phyloP scores from a whole-genome alignment of 2,888 invertebrate species.

The Ellobium chinense region DNA sequence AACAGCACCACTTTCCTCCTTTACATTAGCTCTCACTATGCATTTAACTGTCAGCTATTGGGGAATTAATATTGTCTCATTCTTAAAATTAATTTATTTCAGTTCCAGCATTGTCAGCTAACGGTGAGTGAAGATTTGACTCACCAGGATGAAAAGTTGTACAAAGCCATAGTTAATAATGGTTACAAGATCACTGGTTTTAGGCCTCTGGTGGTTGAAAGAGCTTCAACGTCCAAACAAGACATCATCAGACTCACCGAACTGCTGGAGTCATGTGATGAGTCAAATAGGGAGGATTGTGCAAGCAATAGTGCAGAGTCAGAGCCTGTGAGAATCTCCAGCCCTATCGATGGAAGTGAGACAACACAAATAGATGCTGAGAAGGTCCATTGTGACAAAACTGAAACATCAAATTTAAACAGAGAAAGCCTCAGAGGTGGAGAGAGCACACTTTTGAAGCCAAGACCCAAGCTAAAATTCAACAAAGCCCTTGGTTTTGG shows the following conservation, averaged over 20 bases:
- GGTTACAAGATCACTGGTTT: neutral
- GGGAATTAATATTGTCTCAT: neutral
- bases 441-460: too few relatives aligned
- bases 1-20: too few relatives aligned
- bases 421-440: too few relatives aligned
- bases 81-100: neutral
- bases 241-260: neutral
- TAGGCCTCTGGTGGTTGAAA: slow-evolving; percentile 19
- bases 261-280: neutral
- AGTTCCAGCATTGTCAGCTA: slow-evolving; percentile 11
- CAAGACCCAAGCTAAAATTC: too few relatives aligned
- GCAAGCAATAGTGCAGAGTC: too few relatives aligned
- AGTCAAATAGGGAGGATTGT: too few relatives aligned
- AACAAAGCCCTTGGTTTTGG: too few relatives aligned
- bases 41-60: neutral
- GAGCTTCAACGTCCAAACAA: neutral
- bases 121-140: neutral
- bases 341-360: too few relatives aligned
- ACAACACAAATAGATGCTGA: too few relatives aligned
- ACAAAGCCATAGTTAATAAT: neutral
- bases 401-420: too few relatives aligned
- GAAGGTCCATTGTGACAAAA: too few relatives aligned
- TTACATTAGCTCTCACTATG: neutral
- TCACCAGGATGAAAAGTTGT: neutral
- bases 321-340: too few relatives aligned